Evolutionary conservation across 2,888 invertebrate genomes (phyloP).

Genomic region (Plagodis pulveraria): DNA sequence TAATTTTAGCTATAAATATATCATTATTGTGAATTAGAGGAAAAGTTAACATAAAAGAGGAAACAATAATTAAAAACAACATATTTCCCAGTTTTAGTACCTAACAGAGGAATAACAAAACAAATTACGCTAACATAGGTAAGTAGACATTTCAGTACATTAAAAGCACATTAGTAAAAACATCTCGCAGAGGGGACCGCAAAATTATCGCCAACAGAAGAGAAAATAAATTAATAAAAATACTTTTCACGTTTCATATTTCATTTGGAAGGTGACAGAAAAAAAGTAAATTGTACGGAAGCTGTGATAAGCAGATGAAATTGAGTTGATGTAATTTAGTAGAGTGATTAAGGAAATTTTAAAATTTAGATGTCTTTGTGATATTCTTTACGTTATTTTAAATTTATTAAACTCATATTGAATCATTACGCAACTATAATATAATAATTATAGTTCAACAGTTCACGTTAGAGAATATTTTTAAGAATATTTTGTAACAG

Average conservation of each 20-base stretch:
- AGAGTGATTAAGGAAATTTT: too few species aligned
- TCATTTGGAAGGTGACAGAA: slow-evolving; percentile 61
- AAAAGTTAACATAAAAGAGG: background rate
- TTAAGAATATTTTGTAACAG: too few species aligned
- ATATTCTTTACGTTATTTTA: too few species aligned
- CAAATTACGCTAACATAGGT: slow-evolving; percentile 72
- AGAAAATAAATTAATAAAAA: slow-evolving; percentile 79
- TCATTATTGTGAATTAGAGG: background rate
- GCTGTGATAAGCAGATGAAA: slow-evolving; percentile 58
- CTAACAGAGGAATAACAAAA: slow-evolving; percentile 56
- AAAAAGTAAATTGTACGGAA: slow-evolving; percentile 80
- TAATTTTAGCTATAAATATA: background rate
- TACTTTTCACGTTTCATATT: slow-evolving; percentile 66
- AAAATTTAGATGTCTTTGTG: too few species aligned
- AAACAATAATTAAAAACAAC: background rate
- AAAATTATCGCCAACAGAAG: slow-evolving; percentile 71
- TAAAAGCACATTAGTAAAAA: slow-evolving; percentile 83
- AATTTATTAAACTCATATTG: too few species aligned
- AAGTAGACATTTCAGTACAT: slow-evolving; percentile 77
- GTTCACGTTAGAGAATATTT: too few species aligned
- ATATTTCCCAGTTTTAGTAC: background rate
- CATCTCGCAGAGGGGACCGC: slow-evolving; percentile 67
- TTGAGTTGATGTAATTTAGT: slow-evolving; percentile 40
- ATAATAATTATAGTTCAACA: too few species aligned
- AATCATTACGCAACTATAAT: too few species aligned